Percentiles rank a stretch among this genome's conserved stretches.
These are phyloP conservation scores for Amazona guildingii DNA, from an alignment of 2,113 vertebrate genomes.

Conservation along the genomic window DNA sequence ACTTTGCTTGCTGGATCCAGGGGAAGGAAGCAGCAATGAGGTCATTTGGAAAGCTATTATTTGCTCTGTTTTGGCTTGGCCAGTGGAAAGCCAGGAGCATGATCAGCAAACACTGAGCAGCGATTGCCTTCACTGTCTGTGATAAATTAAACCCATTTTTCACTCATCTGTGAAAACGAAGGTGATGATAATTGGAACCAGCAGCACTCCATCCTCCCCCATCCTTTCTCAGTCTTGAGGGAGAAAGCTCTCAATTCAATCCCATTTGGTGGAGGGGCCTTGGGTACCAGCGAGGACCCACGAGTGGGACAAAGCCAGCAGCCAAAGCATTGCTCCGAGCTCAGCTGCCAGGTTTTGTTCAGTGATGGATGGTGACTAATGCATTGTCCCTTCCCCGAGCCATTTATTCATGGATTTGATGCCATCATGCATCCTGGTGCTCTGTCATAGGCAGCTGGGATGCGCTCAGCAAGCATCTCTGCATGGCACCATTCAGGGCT, in stretches of 20 bases:
- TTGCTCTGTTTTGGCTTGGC: neutral
- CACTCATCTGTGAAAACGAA: neutral
- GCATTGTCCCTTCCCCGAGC: neutral
- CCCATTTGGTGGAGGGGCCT: neutral
- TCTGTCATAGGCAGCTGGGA: neutral
- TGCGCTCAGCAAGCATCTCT: neutral
- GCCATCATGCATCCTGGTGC: neutral
- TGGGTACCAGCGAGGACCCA: neutral
- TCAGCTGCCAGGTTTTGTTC: constrained; percentile 1
- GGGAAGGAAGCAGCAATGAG: constrained; percentile 35
- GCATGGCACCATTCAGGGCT: neutral
- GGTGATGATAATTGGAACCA: neutral
- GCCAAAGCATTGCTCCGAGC: neutral
- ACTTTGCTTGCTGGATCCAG: neutral
- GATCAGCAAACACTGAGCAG: neutral
- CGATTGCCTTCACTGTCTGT: rapidly evolving
- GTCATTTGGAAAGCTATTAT: neutral
- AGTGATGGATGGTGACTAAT: neutral
- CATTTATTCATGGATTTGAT: neutral
- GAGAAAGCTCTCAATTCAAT: neutral
- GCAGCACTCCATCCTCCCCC: neutral
- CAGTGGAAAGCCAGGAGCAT: neutral
- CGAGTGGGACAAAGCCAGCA: neutral
- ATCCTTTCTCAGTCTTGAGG: rapidly evolving
- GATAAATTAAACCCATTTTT: neutral